These are phyloP conservation scores for Hemicentrotus pulcherrimus DNA, from an alignment of 35 echinoderm and acorn worm species.

Conservation along the genomic window DNA sequence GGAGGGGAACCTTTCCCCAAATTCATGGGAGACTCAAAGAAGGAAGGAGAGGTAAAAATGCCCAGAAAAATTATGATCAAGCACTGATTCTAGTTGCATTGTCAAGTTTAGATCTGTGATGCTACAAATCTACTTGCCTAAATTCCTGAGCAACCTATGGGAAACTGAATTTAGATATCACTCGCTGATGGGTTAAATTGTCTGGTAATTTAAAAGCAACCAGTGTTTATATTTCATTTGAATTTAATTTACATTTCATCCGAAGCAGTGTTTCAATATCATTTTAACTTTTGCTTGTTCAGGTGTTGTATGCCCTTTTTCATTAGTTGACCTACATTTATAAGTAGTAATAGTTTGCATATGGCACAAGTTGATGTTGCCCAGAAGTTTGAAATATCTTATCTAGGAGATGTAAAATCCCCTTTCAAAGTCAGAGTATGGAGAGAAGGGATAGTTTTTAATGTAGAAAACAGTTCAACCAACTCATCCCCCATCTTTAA, in stretches of 20 bases:
- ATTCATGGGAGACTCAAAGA: slow-evolving; percentile 77
- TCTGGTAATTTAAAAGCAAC: no score
- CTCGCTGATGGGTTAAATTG: neutral
- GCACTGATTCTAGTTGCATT: neutral
- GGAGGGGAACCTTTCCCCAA: slow-evolving; percentile 91
- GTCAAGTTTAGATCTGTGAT: neutral
- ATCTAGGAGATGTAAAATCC: neutral
- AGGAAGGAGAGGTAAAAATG: slow-evolving; percentile 80
- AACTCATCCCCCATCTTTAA: neutral
- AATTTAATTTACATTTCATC: no score
- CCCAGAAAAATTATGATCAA: neutral
- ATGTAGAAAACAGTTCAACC: neutral
- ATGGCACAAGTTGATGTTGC: neutral
- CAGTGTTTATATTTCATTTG: no score
- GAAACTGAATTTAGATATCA: no score
- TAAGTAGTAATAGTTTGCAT: no score
- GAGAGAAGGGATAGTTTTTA: neutral
- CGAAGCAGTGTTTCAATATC: no score
- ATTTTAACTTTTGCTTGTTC: no score
- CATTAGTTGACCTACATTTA: no score
- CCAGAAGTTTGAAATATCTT: neutral
- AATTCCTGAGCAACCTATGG: no score
- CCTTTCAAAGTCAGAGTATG: neutral
- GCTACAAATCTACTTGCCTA: neutral
- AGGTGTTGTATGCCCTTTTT: no score